Evolutionary conservation across 2,888 invertebrate species (phyloP).

Genomic region (Oasisia sp.): DNA sequence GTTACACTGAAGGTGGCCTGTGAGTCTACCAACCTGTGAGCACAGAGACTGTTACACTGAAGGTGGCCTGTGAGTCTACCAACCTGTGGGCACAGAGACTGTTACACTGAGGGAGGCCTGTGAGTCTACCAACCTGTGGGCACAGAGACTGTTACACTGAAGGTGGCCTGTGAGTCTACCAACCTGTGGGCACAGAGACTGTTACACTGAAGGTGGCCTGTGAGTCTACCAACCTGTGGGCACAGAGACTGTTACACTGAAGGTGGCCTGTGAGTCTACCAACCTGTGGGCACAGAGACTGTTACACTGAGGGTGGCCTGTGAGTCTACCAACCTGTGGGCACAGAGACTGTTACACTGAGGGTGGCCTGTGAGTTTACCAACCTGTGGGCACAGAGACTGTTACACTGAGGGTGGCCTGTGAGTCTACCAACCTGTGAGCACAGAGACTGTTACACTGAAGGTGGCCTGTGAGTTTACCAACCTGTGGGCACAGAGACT

Average conservation of each 20-base stretch:
- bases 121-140: conserved; percentile 42
- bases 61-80: neutral
- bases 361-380: neutral
- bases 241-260: conserved; percentile 38
- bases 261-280: neutral
- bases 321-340: conserved; percentile 42
- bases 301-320: neutral
- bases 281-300: conserved; percentile 47
- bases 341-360: conserved; percentile 38
- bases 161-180: neutral
- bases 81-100: conserved; percentile 47
- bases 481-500: conserved; percentile 47
- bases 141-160: conserved; percentile 38
- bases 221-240: conserved; percentile 42
- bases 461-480: neutral
- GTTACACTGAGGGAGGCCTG: neutral
- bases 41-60: conserved; percentile 38
- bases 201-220: neutral
- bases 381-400: conserved; percentile 47
- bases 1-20: neutral
- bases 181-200: conserved; percentile 47
- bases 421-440: conserved; percentile 42
- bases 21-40: conserved; percentile 42
- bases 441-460: conserved; percentile 38
- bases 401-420: neutral